phyloP scores from a whole-genome alignment of 2,888 invertebrate genomes.

The Yponomeuta plumbellus region DNA sequence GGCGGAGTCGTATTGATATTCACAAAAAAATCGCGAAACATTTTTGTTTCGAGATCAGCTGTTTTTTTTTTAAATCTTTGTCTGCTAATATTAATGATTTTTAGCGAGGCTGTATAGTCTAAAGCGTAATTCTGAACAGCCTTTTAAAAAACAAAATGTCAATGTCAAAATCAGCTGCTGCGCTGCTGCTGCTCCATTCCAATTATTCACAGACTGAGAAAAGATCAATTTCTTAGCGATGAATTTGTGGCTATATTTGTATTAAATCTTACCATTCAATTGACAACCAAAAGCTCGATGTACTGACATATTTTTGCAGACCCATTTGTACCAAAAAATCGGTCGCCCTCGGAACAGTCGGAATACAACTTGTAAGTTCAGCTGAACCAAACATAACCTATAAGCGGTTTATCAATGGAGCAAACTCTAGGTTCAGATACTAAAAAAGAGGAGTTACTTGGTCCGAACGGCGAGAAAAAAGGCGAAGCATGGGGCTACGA shows the following conservation, averaged over 20 bases:
- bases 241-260: background rate
- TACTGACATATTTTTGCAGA: background rate
- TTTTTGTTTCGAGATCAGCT: no score
- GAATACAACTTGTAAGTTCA: background rate
- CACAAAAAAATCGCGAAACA: no score
- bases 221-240: no score
- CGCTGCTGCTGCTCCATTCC: slow-evolving; percentile 1
- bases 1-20: no score
- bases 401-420: slow-evolving; percentile 3
- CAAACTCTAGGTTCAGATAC: slow-evolving; percentile 15
- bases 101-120: no score
- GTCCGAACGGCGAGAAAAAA: background rate
- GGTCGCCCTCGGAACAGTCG: background rate
- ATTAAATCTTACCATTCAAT: background rate
- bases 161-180: slow-evolving; percentile 17
- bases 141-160: background rate
- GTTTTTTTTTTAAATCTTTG: no score
- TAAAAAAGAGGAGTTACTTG: slow-evolving; percentile 39
- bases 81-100: no score
- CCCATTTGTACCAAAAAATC: background rate
- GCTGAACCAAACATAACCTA: background rate
- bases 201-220: no score
- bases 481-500: slow-evolving; percentile 82
- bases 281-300: no score
- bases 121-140: background rate